Conservation (phyloP, 2,113 vertebrate genomes). For the Mellivora capensis region DNA sequence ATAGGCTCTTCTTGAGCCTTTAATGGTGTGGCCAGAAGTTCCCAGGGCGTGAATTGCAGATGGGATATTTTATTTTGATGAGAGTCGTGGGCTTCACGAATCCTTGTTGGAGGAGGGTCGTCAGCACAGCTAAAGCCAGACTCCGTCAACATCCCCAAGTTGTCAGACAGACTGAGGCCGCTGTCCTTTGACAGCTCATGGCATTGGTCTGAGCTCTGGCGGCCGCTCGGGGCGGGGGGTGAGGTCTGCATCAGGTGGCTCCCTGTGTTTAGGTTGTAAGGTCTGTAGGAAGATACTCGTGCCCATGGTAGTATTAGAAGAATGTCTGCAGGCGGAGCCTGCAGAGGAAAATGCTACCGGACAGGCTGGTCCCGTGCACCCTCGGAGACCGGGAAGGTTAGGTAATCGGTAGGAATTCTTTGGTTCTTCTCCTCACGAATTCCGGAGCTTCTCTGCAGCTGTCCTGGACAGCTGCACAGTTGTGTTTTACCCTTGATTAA, state of each 20-base stretch:
- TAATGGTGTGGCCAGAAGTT: rapidly evolving
- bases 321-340: not conserved
- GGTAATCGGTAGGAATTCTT: not conserved
- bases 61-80: not conserved
- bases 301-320: not conserved
- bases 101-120: not conserved
- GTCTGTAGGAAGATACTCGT: rapidly evolving
- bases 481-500: not conserved
- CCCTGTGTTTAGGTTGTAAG: not conserved
- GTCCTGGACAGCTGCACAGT: not conserved
- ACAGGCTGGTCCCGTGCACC: not conserved
- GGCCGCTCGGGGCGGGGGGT: not conserved
- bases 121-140: not conserved
- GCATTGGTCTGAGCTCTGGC: not conserved
- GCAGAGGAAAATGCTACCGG: not conserved
- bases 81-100: not conserved
- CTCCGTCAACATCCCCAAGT: not conserved
- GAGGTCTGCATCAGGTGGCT: rapidly evolving
- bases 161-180: not conserved
- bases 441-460: not conserved
- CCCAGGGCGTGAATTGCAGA: not conserved
- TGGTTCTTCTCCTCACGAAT: not conserved
- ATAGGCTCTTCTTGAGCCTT: not conserved
- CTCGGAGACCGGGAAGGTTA: not conserved
- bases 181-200: not conserved